Evolutionary conservation across 2,888 invertebrate species (phyloP).

Genomic region (Metellina segmentata): DNA sequence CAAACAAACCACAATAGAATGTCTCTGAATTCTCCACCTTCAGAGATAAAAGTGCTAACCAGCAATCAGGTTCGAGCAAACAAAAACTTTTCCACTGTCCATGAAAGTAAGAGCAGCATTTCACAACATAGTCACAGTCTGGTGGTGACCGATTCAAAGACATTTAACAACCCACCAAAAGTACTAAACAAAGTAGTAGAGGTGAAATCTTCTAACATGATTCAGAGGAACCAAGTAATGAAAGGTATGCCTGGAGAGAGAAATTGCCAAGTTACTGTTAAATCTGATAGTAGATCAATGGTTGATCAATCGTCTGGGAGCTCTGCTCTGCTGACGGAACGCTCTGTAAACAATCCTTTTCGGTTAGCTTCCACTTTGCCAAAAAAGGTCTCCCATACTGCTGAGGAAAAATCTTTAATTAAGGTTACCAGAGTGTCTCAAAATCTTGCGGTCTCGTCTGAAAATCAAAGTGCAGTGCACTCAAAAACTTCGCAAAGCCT

Average conservation of each 20-base stretch:
- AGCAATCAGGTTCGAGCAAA: slow-evolving; percentile 3
- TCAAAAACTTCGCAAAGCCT: slow-evolving; percentile 11
- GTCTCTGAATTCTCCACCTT: slow-evolving; percentile 31
- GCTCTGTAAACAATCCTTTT: slow-evolving; percentile 36
- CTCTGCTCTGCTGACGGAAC: neutral
- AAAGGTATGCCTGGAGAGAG: slow-evolving; percentile 7
- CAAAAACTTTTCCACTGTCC: slow-evolving; percentile 10
- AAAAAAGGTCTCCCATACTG: slow-evolving; percentile 9
- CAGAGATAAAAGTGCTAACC: slow-evolving; percentile 37
- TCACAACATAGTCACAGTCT: slow-evolving; percentile 11
- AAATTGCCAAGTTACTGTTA: neutral
- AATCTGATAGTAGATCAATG: neutral
- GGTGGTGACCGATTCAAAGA: neutral
- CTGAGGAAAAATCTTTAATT: slow-evolving; percentile 45
- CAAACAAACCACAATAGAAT: slow-evolving; percentile 22
- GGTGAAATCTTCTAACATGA: slow-evolving; percentile 18
- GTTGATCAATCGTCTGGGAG: slow-evolving; percentile 7
- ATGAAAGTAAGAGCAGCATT: slow-evolving; percentile 17
- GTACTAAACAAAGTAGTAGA: slow-evolving; percentile 4
- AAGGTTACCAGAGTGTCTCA: slow-evolving; percentile 21
- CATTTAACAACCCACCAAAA: slow-evolving; percentile 9
- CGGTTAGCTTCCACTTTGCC: slow-evolving; percentile 24
- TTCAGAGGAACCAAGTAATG: neutral
- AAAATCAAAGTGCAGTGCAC: slow-evolving; percentile 28
- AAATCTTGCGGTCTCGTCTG: slow-evolving; percentile 15